Evolutionary conservation across 35 echinoderm and acorn worm genomes (phyloP).

Genomic region (Nesometra sesokonis): DNA sequence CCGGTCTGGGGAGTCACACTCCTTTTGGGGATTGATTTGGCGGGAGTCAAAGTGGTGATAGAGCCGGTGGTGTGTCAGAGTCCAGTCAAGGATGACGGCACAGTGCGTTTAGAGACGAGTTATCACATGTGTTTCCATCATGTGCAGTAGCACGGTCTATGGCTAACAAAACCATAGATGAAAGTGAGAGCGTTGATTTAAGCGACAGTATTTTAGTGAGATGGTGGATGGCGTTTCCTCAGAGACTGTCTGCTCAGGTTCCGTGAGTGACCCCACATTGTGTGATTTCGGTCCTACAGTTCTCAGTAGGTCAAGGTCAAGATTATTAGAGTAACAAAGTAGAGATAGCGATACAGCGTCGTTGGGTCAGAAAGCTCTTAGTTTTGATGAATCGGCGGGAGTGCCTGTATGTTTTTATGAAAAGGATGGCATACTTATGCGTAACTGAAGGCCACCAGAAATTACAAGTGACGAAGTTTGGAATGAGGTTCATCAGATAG

Average conservation of each 20-base stretch:
- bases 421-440: not conserved
- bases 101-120: not conserved
- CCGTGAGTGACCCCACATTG: too few species aligned
- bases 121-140: too few species aligned
- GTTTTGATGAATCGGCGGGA: not conserved
- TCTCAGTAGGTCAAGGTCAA: not conserved
- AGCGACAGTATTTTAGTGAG: not conserved
- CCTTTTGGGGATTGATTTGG: not conserved
- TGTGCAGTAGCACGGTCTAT: conserved; percentile 15
- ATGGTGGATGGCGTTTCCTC: too few species aligned
- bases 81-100: not conserved
- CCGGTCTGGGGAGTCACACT: not conserved
- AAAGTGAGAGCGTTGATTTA: not conserved
- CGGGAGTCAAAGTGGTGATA: not conserved
- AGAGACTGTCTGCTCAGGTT: too few species aligned
- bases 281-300: too few species aligned
- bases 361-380: not conserved
- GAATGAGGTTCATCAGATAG: conserved; percentile 13
- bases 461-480: not conserved
- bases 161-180: not conserved
- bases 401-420: conserved; percentile 22
- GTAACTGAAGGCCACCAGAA: conserved; percentile 24
- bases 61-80: not conserved
- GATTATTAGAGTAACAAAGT: not conserved
- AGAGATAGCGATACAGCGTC: not conserved